A percentile compares a stretch with the other conserved stretches of the same genome.
These are phyloP conservation scores for Centroberyx gerrardi DNA, from an alignment of 2,797 vertebrate genomes.

Conservation along the genomic window DNA sequence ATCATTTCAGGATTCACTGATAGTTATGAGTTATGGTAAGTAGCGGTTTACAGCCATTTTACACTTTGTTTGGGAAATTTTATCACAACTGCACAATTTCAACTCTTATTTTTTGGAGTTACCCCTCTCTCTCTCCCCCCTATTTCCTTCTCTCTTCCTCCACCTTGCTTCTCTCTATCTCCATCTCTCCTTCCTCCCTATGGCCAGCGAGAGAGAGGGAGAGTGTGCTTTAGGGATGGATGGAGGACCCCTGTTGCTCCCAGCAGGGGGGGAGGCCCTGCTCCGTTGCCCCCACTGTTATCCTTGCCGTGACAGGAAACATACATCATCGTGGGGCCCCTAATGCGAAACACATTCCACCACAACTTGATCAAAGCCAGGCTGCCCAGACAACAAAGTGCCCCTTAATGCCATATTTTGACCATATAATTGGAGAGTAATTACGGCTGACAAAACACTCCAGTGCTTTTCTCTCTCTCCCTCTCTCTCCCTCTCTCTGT, in stretches of 20 bases:
- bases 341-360: slow-evolving; percentile 86
- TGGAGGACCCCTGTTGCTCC: slow-evolving; percentile 59
- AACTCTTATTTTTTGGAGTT: slow-evolving; percentile 7
- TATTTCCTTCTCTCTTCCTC: background rate
- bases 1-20: background rate
- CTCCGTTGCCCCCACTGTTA: slow-evolving; percentile 91
- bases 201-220: slow-evolving; percentile 5
- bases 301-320: slow-evolving; percentile 93
- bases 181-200: background rate
- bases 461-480: slow-evolving; percentile 63
- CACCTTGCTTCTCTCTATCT: background rate
- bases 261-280: slow-evolving; percentile 85
- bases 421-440: slow-evolving; percentile 87
- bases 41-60: background rate
- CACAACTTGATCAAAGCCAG: slow-evolving; percentile 86
- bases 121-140: background rate
- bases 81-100: background rate
- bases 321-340: slow-evolving; percentile 89
- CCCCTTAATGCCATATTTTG: slow-evolving; percentile 84
- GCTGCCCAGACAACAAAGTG: slow-evolving; percentile 83
- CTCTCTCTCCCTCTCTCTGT: slow-evolving; percentile 32
- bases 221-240: slow-evolving; percentile 39
- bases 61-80: background rate
- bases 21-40: background rate
- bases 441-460: slow-evolving; percentile 89